These are phyloP conservation scores for Philereme vetulata DNA, from an alignment of 2,888 invertebrate species.

Conservation along the genomic window DNA sequence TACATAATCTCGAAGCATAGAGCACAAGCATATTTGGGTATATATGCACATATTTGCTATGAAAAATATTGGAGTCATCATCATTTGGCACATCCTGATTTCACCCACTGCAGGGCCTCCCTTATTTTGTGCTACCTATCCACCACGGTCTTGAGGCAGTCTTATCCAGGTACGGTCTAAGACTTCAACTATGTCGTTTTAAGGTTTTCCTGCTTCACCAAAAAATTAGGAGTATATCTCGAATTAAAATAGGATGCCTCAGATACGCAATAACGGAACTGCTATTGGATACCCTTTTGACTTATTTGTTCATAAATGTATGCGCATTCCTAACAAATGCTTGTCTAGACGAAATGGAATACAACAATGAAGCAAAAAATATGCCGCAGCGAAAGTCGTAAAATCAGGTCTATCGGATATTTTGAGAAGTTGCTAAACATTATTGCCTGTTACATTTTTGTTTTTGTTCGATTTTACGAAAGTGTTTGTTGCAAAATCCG, in stretches of 20 bases:
- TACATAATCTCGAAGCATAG: background rate
- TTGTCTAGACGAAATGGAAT: slow-evolving; percentile 27
- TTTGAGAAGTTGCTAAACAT: slow-evolving; percentile 24
- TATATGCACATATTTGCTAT: no score
- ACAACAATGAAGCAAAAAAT: slow-evolving; percentile 27
- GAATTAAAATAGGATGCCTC: background rate
- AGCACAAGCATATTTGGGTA: no score
- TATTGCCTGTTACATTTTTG: slow-evolving; percentile 28
- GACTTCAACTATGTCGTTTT: no score
- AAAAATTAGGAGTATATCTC: no score
- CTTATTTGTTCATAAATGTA: slow-evolving; percentile 13
- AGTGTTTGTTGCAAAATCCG: background rate
- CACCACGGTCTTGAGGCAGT: no score
- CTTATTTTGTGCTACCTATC: no score
- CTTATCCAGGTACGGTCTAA: no score
- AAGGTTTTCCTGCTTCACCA: no score
- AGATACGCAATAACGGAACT: slow-evolving; percentile 4
- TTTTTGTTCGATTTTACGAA: background rate
- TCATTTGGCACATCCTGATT: no score
- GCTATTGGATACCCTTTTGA: slow-evolving; percentile 16
- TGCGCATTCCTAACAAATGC: slow-evolving; percentile 16
- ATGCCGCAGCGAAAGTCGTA: slow-evolving; percentile 24
- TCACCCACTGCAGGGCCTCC: no score
- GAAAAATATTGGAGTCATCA: no score
- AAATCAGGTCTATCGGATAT: slow-evolving; percentile 27